Conservation (phyloP, 2,888 invertebrate genomes). For the Tetragonisca angustula region DNA sequence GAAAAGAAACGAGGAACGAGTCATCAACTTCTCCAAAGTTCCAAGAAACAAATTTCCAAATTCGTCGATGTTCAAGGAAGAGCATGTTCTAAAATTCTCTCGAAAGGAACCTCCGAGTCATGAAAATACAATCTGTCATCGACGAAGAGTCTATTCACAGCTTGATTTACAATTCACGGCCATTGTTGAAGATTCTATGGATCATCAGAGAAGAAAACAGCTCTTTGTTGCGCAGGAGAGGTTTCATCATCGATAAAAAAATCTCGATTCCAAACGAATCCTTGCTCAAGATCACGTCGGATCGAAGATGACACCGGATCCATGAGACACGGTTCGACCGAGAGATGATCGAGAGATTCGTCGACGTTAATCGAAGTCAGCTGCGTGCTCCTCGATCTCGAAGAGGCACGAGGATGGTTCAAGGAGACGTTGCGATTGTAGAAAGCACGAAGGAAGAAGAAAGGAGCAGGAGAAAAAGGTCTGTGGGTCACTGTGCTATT, state of each 20-base stretch:
- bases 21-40: not conserved
- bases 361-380: not conserved
- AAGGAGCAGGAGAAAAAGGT: constrained; percentile 63
- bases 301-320: not conserved
- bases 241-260: not conserved
- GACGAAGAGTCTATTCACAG: not conserved
- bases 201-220: not conserved
- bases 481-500: constrained; percentile 77
- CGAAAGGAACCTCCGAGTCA: not conserved
- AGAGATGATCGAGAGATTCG: not conserved
- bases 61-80: not conserved
- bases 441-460: constrained; percentile 58
- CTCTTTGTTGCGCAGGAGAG: not conserved
- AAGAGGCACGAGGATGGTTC: constrained; percentile 54
- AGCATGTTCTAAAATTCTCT: not conserved
- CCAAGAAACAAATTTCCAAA: not conserved
- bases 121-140: not conserved
- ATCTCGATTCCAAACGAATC: not conserved
- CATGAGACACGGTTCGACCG: not conserved
- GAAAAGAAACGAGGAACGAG: not conserved
- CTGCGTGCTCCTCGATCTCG: constrained; percentile 12
- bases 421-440: constrained; percentile 62
- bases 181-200: not conserved
- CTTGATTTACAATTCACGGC: not conserved
- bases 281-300: not conserved